Conservation (phyloP, 2,113 vertebrate genomes). For the Megaleporinus macrocephalus region DNA sequence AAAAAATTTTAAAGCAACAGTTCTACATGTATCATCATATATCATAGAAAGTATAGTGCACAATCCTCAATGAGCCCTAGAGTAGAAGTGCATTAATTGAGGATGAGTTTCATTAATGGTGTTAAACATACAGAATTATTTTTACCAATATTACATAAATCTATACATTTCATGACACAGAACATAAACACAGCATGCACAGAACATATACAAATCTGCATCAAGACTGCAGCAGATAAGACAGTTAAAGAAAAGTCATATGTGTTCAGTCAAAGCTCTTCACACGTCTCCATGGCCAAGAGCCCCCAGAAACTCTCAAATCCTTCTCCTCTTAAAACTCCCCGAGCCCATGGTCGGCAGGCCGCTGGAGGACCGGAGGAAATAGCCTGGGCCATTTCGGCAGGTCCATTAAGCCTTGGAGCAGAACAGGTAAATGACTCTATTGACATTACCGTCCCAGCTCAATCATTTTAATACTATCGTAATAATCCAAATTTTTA, state of each 20-base stretch:
- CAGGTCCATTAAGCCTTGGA: constrained; percentile 69
- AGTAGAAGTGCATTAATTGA: too few relatives aligned
- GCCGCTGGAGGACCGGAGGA: constrained; percentile 69
- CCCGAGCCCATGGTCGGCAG: constrained; percentile 45
- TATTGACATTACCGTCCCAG: constrained; percentile 71
- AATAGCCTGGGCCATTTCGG: constrained; percentile 65
- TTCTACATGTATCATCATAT: too few relatives aligned
- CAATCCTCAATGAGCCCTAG: too few relatives aligned
- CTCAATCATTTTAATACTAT: constrained; percentile 75
- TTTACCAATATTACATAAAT: too few relatives aligned
- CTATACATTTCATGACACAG: not conserved
- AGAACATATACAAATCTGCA: not conserved
- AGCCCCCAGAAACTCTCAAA: not conserved
- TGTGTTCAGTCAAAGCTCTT: not conserved
- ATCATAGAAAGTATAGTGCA: too few relatives aligned
- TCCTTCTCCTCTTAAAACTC: constrained; percentile 31
- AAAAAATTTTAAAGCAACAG: too few relatives aligned
- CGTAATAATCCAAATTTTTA: constrained; percentile 73
- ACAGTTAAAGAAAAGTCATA: not conserved
- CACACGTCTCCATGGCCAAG: not conserved
- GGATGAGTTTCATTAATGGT: too few relatives aligned
- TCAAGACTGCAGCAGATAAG: not conserved
- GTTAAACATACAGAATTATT: too few relatives aligned
- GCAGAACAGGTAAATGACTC: constrained; percentile 73
- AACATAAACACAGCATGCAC: too few relatives aligned